phyloP scores from a whole-genome alignment of 1,140 invertebrate species.

The Trachymyrmex septentrionalis region DNA sequence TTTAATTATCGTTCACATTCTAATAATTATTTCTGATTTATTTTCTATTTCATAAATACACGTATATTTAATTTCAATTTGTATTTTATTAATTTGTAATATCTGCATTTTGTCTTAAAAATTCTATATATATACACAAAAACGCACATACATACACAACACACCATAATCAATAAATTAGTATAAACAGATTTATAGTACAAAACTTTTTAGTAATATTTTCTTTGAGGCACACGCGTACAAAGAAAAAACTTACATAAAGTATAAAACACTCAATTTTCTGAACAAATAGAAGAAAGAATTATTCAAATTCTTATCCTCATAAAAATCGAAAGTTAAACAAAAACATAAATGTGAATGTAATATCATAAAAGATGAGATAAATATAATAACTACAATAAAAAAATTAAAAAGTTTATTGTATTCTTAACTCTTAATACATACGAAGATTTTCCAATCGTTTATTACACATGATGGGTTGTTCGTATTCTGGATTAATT shows the following conservation, averaged over 20 bases:
- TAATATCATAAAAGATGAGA: conserved; percentile 8
- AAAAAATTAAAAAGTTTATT: not conserved
- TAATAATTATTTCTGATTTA: not conserved
- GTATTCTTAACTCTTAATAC: not conserved
- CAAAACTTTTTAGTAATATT: conserved; percentile 9
- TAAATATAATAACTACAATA: not conserved
- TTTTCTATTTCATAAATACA: not conserved
- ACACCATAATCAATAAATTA: conserved; percentile 29
- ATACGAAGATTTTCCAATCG: too few species aligned
- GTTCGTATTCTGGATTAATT: too few species aligned
- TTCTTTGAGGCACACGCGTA: conserved; percentile 73
- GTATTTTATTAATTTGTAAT: conserved; percentile 22
- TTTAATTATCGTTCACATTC: conserved; percentile 5
- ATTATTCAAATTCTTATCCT: conserved; percentile 13
- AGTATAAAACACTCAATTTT: conserved; percentile 26
- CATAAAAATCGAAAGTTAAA: conserved; percentile 12
- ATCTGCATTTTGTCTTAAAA: not conserved
- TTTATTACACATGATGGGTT: too few species aligned
- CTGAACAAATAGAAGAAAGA: conserved; percentile 4
- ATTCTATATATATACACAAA: conserved; percentile 11
- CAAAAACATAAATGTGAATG: not conserved
- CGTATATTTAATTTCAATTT: not conserved
- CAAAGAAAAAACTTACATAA: conserved; percentile 32
- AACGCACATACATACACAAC: conserved; percentile 20
- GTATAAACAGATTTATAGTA: not conserved